Evolutionary conservation across 2,113 vertebrate species (phyloP).

Genomic region (Silurus meridionalis): DNA sequence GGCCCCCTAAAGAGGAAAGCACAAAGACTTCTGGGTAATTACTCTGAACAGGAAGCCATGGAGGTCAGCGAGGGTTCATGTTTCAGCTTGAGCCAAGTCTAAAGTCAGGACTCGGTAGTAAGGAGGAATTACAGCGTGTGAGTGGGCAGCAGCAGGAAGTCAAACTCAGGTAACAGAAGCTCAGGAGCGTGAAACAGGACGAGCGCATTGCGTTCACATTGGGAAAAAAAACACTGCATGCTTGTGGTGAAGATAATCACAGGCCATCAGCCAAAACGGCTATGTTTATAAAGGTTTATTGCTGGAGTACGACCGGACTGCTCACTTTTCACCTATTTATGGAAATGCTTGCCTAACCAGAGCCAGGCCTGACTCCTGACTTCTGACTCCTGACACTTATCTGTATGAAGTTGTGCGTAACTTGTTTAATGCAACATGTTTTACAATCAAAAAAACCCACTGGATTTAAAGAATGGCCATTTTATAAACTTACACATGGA

Average conservation of each 20-base stretch:
- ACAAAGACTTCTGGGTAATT: slow-evolving; percentile 50
- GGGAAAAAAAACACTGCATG: background rate
- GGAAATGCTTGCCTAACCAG: background rate
- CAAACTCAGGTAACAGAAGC: background rate
- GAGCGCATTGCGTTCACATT: background rate
- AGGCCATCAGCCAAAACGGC: background rate
- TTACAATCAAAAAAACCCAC: background rate
- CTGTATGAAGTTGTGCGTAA: background rate
- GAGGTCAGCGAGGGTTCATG: slow-evolving; percentile 41
- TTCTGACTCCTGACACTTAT: background rate
- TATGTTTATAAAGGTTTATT: background rate
- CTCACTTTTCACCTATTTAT: slow-evolving; percentile 20
- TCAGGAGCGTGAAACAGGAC: background rate
- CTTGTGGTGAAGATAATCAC: slow-evolving; percentile 23
- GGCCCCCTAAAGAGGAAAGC: slow-evolving; percentile 30
- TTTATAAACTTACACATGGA: slow-evolving; percentile 47
- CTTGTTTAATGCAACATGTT: slow-evolving; percentile 11
- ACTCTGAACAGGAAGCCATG: slow-evolving; percentile 43
- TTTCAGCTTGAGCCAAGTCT: slow-evolving; percentile 46
- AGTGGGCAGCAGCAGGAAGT: slow-evolving; percentile 41
- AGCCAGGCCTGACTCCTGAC: background rate
- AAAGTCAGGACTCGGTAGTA: slow-evolving; percentile 43
- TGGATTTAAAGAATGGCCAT: slow-evolving; percentile 21
- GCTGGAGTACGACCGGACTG: slow-evolving; percentile 1
- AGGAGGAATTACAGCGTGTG: slow-evolving; percentile 48